Percentiles rank a stretch among this genome's conserved stretches.
Evolutionary conservation across 2,797 vertebrate species (phyloP).

Genomic region (Todus mexicanus): DNA sequence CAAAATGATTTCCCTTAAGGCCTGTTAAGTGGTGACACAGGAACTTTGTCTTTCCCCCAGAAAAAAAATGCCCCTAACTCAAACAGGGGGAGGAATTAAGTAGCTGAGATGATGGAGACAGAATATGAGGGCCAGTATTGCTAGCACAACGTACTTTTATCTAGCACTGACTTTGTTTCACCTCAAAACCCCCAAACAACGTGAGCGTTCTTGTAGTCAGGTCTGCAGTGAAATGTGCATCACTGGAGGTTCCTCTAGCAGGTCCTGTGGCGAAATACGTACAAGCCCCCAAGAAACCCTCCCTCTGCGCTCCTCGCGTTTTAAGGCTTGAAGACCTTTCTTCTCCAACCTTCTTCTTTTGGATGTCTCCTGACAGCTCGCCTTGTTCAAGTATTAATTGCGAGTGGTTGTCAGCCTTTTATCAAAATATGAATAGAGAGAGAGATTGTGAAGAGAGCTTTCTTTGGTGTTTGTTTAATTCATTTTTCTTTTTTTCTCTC

Average conservation of each 20-base stretch:
- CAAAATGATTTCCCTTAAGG: not conserved
- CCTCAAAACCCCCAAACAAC: not conserved
- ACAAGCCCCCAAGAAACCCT: not conserved
- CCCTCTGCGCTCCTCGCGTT: not conserved
- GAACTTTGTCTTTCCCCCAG: not conserved
- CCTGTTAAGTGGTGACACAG: not conserved
- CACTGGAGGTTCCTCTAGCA: not conserved
- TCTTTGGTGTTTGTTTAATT: rapidly evolving
- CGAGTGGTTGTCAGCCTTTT: not conserved
- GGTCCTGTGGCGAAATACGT: not conserved
- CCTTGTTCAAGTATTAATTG: not conserved
- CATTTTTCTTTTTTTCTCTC: not conserved
- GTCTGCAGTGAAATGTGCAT: not conserved
- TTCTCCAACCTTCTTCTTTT: not conserved
- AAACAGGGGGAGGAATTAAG: not conserved
- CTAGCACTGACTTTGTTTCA: not conserved
- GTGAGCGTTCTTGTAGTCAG: not conserved
- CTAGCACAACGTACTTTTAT: not conserved
- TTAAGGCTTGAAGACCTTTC: not conserved
- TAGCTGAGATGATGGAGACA: not conserved
- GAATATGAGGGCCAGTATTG: not conserved
- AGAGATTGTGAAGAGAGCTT: not conserved
- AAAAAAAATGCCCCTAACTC: not conserved
- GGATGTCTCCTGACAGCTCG: not conserved
- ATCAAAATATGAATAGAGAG: not conserved